Percentiles rank a stretch among this genome's conserved stretches.
Conservation (phyloP, 1,140 invertebrate genomes). For the Caenorhabditis briggsae region DNA sequence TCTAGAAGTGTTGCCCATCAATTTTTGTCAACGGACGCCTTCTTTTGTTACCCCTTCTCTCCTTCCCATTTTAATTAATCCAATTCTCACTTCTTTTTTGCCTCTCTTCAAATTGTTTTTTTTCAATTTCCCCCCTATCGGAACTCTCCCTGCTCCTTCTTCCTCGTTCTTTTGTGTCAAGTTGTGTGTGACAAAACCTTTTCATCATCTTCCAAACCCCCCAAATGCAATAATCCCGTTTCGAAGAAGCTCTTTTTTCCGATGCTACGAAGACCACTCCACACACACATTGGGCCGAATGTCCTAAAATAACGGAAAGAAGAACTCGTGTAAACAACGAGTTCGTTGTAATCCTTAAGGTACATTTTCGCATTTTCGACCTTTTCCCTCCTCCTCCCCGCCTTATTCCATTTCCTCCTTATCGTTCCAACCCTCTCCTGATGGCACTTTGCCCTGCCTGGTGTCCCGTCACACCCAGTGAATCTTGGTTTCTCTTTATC, state of each 20-base stretch:
- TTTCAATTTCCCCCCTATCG: not conserved
- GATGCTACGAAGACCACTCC: not conserved
- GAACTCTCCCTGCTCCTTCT: constrained; percentile 15
- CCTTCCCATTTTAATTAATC: constrained; percentile 37
- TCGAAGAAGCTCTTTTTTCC: not conserved
- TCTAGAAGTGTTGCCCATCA: not conserved
- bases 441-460: constrained; percentile 25
- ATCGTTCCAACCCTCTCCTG: too few relatives aligned
- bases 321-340: constrained; percentile 55
- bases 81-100: constrained; percentile 1
- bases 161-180: constrained; percentile 9
- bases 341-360: constrained; percentile 42
- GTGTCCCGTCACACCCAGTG: constrained; percentile 31
- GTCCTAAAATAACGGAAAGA: constrained; percentile 34
- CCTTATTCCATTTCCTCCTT: not conserved
- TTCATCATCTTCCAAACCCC: constrained; percentile 34
- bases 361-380: constrained; percentile 1
- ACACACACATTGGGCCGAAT: not conserved
- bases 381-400: not conserved
- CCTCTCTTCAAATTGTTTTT: not conserved
- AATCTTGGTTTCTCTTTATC: not conserved
- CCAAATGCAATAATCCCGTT: constrained; percentile 39
- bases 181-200: constrained; percentile 46
- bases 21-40: not conserved
- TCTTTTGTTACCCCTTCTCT: not conserved